Evolutionary conservation across 2,888 invertebrate genomes (phyloP).

Genomic region (Cylindroiulus punctatus): DNA sequence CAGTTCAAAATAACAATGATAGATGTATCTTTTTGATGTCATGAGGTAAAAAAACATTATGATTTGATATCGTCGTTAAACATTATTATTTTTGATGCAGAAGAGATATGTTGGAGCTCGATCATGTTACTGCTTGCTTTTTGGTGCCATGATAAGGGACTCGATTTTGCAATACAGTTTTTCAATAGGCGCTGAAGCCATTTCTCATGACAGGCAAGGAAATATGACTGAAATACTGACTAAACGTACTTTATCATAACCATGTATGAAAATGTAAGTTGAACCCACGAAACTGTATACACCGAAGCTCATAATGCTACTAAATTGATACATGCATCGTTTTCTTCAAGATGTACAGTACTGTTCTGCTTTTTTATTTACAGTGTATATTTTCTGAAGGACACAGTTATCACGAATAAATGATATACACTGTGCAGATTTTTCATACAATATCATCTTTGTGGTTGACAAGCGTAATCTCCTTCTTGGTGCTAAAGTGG

Average conservation of each 20-base stretch:
- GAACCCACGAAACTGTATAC: not conserved
- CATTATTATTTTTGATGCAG: too few relatives aligned
- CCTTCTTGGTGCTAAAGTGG: not conserved
- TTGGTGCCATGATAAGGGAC: too few relatives aligned
- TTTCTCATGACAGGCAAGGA: too few relatives aligned
- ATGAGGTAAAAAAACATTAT: not conserved
- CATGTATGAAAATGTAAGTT: not conserved
- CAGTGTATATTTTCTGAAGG: too few relatives aligned
- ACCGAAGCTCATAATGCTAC: not conserved
- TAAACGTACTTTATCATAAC: not conserved
- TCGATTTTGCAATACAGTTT: not conserved
- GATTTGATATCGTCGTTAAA: not conserved
- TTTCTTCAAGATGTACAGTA: too few relatives aligned
- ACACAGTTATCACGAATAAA: too few relatives aligned
- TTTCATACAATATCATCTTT: not conserved
- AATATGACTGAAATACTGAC: not conserved
- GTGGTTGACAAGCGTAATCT: not conserved
- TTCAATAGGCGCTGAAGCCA: not conserved
- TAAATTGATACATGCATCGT: not conserved
- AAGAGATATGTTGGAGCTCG: too few relatives aligned
- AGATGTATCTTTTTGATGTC: not conserved
- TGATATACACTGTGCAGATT: not conserved
- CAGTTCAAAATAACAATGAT: constrained; percentile 6
- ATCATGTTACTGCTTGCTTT: not conserved
- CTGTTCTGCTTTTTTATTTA: too few relatives aligned